A percentile compares a stretch with the other conserved stretches of the same genome.
phyloP scores from a whole-genome alignment of 1,140 invertebrate species.

The Forficula auricularia region DNA sequence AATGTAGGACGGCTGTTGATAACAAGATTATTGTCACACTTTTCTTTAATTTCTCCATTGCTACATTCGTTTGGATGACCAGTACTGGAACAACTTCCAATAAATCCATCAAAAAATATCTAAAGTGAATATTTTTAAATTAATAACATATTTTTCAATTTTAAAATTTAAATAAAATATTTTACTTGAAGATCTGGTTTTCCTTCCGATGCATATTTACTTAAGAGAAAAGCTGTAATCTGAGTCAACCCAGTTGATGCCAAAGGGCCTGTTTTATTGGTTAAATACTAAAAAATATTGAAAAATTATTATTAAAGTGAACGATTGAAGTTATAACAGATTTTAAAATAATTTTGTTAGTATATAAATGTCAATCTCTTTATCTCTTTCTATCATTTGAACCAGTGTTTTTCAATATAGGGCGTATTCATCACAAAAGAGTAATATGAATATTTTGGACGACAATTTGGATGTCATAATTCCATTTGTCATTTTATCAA shows the following conservation, averaged over 20 bases:
- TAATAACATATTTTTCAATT: not conserved
- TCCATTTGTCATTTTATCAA: too few species aligned
- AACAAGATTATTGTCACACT: constrained; percentile 14
- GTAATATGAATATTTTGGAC: too few species aligned
- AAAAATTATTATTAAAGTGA: constrained; percentile 19
- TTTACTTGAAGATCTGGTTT: constrained; percentile 15
- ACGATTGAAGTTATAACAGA: constrained; percentile 22
- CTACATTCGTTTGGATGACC: constrained; percentile 23
- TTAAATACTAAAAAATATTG: constrained; percentile 18
- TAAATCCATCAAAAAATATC: constrained; percentile 28
- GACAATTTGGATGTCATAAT: too few species aligned
- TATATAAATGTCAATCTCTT: too few species aligned
- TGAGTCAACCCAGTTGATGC: constrained; percentile 31
- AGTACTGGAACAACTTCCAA: constrained; percentile 21
- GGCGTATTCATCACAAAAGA: not conserved
- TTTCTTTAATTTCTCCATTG: constrained; percentile 14
- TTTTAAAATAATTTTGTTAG: not conserved
- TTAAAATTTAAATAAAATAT: constrained; percentile 15
- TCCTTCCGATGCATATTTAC: constrained; percentile 13
- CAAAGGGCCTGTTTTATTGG: constrained; percentile 25
- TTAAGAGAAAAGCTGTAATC: constrained; percentile 17
- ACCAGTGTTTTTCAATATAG: constrained; percentile 3
- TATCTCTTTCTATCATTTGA: too few species aligned
- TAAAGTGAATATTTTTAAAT: constrained; percentile 12
- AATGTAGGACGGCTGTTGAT: constrained; percentile 3